A percentile compares a stretch with the other conserved stretches of the same genome.
These are phyloP conservation scores for Hapalemur alaotrensis DNA, from an alignment of 2,797 vertebrate species.

Conservation along the genomic window DNA sequence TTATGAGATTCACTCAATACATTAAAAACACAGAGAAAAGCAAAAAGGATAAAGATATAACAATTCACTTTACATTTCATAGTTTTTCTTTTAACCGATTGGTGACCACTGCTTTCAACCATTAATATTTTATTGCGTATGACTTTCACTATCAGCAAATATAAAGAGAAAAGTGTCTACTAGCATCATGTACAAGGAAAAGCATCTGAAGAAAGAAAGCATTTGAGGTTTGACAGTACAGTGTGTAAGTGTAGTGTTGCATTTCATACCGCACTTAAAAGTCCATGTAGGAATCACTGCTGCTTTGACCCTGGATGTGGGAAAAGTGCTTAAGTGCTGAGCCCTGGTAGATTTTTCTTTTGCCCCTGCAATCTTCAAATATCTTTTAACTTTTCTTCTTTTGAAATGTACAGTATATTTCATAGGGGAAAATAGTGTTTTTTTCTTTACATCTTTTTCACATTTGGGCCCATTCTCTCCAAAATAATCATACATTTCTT, in stretches of 20 bases:
- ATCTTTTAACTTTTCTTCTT: constrained; percentile 70
- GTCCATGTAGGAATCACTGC: constrained; percentile 74
- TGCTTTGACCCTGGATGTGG: constrained; percentile 79
- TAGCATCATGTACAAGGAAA: constrained; percentile 73
- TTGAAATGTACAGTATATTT: constrained; percentile 72
- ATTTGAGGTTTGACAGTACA: constrained; percentile 80
- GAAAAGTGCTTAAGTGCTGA: constrained; percentile 83
- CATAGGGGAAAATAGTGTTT: constrained; percentile 57
- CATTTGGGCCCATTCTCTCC: constrained; percentile 73
- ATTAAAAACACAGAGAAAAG: constrained; percentile 73
- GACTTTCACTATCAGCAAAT: constrained; percentile 73
- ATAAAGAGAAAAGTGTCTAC: constrained; percentile 65
- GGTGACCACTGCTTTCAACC: constrained; percentile 68
- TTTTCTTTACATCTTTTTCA: constrained; percentile 75
- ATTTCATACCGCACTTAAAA: constrained; percentile 76
- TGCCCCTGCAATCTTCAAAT: constrained; percentile 77
- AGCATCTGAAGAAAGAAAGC: constrained; percentile 71
- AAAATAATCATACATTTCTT: constrained; percentile 67
- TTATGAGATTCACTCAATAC: constrained; percentile 59
- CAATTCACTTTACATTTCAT: constrained; percentile 76
- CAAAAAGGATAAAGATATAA: constrained; percentile 71
- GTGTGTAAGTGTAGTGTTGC: constrained; percentile 71
- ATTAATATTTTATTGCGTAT: constrained; percentile 74
- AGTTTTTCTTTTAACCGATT: constrained; percentile 59
- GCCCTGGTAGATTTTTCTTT: constrained; percentile 77